Evolutionary conservation across 2,888 invertebrate species (phyloP), one percentile per base, ranked within the genome.

Genomic region (Fabriciana adippe): DNA sequence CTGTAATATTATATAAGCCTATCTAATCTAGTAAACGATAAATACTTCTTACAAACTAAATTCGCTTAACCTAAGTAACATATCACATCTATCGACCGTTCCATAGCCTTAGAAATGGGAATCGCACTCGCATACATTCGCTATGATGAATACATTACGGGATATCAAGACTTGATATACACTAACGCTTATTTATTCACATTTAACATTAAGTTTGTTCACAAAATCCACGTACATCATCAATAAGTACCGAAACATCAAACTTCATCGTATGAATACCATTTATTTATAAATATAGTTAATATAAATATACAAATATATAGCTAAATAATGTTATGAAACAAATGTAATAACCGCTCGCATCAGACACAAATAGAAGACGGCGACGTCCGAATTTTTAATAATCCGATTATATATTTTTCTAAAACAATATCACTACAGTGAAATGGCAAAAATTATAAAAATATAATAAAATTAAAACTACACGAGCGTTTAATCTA

Each of bases 41-140:
- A 92, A 92, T 92, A 92, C 84, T 87, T 82, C 88, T 82, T 90
- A 88, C 79, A 80, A 76, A 76, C 87, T 89, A 87, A 80, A 82
- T 80, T 83, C 82, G 83, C 86, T 88, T 90, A 89, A 68, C 76
- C 83, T 90, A 88, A 73, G 80, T 81, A 88, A 88, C 86, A 82
- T 92, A 91, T 92, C 92, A 92, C 92, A 91, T 90, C 85, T 86
- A 88, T 81, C 81, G 82, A 87, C 82, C 85, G 76, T 85, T 83
- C 82, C 84, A 86, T 86, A 89, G 88, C 87, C 88, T 82, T 79
- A 81, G 78, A 78, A 81, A 78, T 81, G 76, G 74, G 79, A 79
- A 79, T 75, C 79, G 76, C 72, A 75, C 73, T 75, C 74, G 78
- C 75, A 71, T 73, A 68, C 64, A 68, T 71, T 70, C 56, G 59